Percentiles rank a stretch among this genome's conserved stretches.
These are phyloP conservation scores for Sycobia sp. DNA, from an alignment of 1,140 invertebrate species.

Conservation along the genomic window DNA sequence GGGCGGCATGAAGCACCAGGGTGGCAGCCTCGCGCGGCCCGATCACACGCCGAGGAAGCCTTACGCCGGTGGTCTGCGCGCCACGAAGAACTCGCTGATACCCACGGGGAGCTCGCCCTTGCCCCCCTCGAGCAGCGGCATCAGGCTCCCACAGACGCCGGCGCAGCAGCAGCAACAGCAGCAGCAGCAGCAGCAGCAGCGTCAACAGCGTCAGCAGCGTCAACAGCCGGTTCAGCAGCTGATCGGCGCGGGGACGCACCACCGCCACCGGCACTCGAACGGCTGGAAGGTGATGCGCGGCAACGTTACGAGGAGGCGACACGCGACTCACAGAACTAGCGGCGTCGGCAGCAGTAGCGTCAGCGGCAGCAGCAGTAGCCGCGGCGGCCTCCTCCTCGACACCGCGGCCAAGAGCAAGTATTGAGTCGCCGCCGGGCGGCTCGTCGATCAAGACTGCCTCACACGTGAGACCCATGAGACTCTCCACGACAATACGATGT, in stretches of 20 bases:
- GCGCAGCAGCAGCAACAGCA: slow-evolving; percentile 19
- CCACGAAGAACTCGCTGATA: slow-evolving; percentile 46
- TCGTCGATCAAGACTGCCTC: slow-evolving; percentile 60
- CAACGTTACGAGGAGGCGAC: slow-evolving; percentile 49
- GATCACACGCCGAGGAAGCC: slow-evolving; percentile 40
- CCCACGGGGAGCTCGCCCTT: not conserved
- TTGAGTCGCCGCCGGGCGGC: slow-evolving; percentile 49
- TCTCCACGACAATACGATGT: slow-evolving; percentile 34
- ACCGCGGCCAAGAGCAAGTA: slow-evolving; percentile 46
- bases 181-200: slow-evolving; percentile 36
- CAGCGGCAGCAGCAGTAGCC: slow-evolving; percentile 27
- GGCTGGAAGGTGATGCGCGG: slow-evolving; percentile 48
- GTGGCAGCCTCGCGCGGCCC: not conserved
- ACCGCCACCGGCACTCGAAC: slow-evolving; percentile 56
- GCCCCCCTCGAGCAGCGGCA: not conserved
- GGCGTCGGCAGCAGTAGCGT: not conserved
- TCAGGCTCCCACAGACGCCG: not conserved
- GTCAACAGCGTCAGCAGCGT: no score
- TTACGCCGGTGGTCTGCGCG: slow-evolving; percentile 16
- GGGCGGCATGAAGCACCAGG: slow-evolving; percentile 45
- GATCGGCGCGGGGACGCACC: no score
- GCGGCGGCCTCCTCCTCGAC: slow-evolving; percentile 45
- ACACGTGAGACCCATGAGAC: slow-evolving; percentile 32
- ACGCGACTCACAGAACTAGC: slow-evolving; percentile 36
- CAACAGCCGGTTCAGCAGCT: no score